Evolutionary conservation across 1,140 invertebrate genomes (phyloP), one percentile per base, ranked within the genome.

Genomic region (Cardiocondyla obscurior): DNA sequence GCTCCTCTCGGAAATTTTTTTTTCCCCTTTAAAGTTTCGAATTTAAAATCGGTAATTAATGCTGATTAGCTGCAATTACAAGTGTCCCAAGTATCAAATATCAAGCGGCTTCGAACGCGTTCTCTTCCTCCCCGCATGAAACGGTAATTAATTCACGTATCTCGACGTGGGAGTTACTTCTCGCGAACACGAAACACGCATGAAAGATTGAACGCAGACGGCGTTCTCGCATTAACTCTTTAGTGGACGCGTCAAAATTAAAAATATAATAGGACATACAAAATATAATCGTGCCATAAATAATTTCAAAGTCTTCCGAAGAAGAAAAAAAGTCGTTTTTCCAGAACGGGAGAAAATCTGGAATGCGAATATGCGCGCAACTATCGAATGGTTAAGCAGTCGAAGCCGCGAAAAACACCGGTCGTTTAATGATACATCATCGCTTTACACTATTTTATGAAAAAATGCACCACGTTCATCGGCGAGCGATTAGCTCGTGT

Each of bases 391-490:
- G n/a, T n/a, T n/a, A 69, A 53, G 72, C 55, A 83, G 73, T 69
- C 69, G 77, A 69, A 82, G 62, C 65, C 62, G 62, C 60, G 67
- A 62, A 64, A n/a, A 74, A 72, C 25, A 42, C 51, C 65, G 58
- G 39, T 28, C 51, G 62, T 30, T 60, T 79, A 58, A 70, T 72
- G 46, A 74, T 74, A 70, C 81, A 82, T 82, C 69, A 82, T 73
- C 70, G 57, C 55, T 70, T 51, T 73, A 57, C 81, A 74, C 69
- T 62, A 82, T 82, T 82, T 73, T 55, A 81, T 60, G 53, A 42
- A 53, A 44, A 70, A 74, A 73, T 74, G 57, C 62, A 65, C 77
- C 57, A 58, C 70, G 51, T 82, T 85, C 69, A 81, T 76, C 73
- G 69, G 69, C 69, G 72, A 81, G 39, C 62, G 77, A 84, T 72